Percentiles rank a stretch among this genome's conserved stretches.
Evolutionary conservation across 2,797 vertebrate genomes (phyloP).

Genomic region (Prunella strophiata): DNA sequence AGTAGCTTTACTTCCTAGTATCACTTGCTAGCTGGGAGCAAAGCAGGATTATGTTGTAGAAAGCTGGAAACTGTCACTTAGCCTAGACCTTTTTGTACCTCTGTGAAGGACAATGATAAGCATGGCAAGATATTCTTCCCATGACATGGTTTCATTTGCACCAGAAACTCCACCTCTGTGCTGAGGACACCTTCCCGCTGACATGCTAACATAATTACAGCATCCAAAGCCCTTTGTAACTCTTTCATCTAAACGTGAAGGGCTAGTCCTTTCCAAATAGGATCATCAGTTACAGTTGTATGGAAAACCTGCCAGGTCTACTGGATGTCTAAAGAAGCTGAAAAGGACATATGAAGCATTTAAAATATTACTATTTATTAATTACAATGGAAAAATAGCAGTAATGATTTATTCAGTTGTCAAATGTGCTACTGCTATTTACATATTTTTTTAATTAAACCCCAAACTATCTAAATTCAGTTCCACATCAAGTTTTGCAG

Average conservation of each 20-base stretch:
- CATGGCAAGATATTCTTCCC: neutral
- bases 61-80: neutral
- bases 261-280: neutral
- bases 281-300: neutral
- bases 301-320: neutral
- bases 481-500: neutral
- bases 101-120: neutral
- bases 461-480: neutral
- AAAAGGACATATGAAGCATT: neutral
- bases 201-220: neutral
- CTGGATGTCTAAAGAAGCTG: neutral
- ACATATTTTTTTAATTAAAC: neutral
- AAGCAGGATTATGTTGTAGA: neutral
- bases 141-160: neutral
- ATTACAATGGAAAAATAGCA: neutral
- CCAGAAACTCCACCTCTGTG: neutral
- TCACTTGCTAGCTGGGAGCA: neutral
- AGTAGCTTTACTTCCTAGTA: neutral
- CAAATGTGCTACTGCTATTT: neutral
- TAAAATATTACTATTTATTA: neutral
- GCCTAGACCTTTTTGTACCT: neutral
- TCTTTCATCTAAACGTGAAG: neutral
- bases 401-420: neutral
- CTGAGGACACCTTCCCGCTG: neutral
- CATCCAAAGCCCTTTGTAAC: neutral